Evolutionary conservation across 1,140 invertebrate genomes (phyloP).

Genomic region (Coptotermes formosanus): DNA sequence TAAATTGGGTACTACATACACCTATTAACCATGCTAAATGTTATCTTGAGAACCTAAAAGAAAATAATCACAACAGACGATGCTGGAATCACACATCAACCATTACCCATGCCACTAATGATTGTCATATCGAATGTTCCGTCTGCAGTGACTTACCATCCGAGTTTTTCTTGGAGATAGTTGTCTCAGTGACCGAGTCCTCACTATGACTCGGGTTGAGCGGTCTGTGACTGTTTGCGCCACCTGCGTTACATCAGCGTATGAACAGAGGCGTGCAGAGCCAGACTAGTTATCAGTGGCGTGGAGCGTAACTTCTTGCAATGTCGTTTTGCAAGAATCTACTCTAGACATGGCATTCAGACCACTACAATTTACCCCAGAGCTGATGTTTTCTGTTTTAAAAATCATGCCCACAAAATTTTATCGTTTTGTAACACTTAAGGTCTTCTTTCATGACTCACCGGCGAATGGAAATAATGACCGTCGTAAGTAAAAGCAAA

Average conservation of each 20-base stretch:
- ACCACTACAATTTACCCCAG: background rate
- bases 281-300: background rate
- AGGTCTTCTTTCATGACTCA: too few species aligned
- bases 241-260: conserved; percentile 25
- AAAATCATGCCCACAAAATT: too few species aligned
- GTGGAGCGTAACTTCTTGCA: background rate
- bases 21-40: conserved; percentile 3
- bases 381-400: too few species aligned
- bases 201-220: conserved; percentile 71
- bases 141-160: conserved; percentile 64
- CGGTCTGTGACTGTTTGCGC: conserved; percentile 44
- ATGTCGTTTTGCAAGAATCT: background rate
- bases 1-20: background rate
- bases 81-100: background rate
- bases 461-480: too few species aligned
- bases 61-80: conserved; percentile 14
- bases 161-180: conserved; percentile 75
- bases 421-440: too few species aligned
- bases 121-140: conserved; percentile 30
- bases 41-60: background rate
- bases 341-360: background rate
- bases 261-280: background rate
- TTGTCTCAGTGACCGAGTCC: conserved; percentile 73
- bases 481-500: too few species aligned
- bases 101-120: conserved; percentile 6